phyloP scores from a whole-genome alignment of 2,797 vertebrate genomes.

The Macrochelys suwanniensis region DNA sequence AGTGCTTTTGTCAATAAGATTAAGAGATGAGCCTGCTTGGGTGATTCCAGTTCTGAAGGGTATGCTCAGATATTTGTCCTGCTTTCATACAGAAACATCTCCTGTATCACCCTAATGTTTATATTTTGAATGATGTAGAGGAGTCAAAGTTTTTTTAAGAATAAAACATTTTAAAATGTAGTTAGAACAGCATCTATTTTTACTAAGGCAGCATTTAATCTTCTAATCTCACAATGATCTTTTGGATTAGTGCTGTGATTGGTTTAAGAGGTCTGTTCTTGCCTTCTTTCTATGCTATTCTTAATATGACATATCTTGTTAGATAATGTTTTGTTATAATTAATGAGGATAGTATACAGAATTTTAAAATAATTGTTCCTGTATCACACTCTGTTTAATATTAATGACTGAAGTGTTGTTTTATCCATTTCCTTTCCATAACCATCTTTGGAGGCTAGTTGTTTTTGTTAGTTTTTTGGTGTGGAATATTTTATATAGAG shows the following conservation, averaged over 20 bases:
- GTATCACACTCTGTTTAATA: slow-evolving; percentile 44
- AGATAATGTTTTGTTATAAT: neutral
- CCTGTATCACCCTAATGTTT: neutral
- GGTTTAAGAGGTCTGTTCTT: neutral
- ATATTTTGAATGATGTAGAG: neutral
- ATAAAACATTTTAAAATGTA: neutral
- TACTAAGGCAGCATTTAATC: slow-evolving; percentile 4
- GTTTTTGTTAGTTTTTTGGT: slow-evolving; percentile 40
- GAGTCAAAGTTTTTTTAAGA: neutral
- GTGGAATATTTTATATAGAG: neutral
- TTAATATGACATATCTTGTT: slow-evolving; percentile 10
- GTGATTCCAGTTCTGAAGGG: slow-evolving; percentile 1
- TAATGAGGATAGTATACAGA: neutral
- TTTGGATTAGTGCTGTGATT: neutral
- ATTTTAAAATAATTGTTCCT: slow-evolving; percentile 16
- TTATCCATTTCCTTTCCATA: slow-evolving; percentile 9
- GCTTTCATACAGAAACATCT: neutral
- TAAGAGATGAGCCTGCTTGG: neutral
- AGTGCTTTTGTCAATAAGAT: neutral
- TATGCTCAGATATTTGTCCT: neutral
- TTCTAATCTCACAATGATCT: neutral
- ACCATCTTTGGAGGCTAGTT: slow-evolving; percentile 29
- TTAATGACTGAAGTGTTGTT: slow-evolving; percentile 45
- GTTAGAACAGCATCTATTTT: neutral
- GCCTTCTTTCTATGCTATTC: slow-evolving; percentile 20